These are phyloP conservation scores for Chesias legatella DNA, from an alignment of 2,888 invertebrate genomes.

Conservation along the genomic window DNA sequence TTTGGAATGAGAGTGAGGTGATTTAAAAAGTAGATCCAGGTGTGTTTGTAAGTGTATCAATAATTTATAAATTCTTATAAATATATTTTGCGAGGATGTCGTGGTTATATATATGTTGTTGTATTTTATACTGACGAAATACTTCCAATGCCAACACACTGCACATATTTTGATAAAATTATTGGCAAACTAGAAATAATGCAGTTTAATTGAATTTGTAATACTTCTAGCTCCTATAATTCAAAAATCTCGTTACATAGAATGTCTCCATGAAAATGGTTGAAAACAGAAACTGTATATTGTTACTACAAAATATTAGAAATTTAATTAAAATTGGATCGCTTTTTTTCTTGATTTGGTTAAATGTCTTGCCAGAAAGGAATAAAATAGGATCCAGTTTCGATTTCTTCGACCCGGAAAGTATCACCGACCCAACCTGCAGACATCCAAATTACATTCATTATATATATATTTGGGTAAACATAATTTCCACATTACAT, in stretches of 20 bases:
- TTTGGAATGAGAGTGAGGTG: constrained; percentile 32
- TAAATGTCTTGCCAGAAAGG: too few relatives aligned
- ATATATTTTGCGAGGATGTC: constrained; percentile 43
- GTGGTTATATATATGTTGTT: constrained; percentile 25
- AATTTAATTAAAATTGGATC: too few relatives aligned
- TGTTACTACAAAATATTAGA: too few relatives aligned
- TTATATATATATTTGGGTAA: constrained; percentile 6
- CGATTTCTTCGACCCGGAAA: too few relatives aligned
- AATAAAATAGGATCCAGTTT: too few relatives aligned
- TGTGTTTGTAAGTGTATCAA: constrained; percentile 61
- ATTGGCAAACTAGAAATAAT: constrained; percentile 39
- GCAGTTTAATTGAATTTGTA: constrained; percentile 13
- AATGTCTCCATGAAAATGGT: too few relatives aligned
- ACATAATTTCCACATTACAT: constrained; percentile 36
- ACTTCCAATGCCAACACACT: constrained; percentile 70
- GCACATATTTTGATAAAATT: constrained; percentile 58
- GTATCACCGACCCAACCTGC: too few relatives aligned
- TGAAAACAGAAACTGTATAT: too few relatives aligned
- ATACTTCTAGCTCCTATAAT: constrained; percentile 17
- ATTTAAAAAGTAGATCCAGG: constrained; percentile 62
- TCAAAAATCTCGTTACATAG: too few relatives aligned
- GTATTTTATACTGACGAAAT: constrained; percentile 26
- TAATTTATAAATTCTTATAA: constrained; percentile 12
- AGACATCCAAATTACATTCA: constrained; percentile 30
- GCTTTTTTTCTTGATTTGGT: too few relatives aligned